Evolutionary conservation across 2,113 vertebrate genomes (phyloP).

Genomic region (Piaya cayana): DNA sequence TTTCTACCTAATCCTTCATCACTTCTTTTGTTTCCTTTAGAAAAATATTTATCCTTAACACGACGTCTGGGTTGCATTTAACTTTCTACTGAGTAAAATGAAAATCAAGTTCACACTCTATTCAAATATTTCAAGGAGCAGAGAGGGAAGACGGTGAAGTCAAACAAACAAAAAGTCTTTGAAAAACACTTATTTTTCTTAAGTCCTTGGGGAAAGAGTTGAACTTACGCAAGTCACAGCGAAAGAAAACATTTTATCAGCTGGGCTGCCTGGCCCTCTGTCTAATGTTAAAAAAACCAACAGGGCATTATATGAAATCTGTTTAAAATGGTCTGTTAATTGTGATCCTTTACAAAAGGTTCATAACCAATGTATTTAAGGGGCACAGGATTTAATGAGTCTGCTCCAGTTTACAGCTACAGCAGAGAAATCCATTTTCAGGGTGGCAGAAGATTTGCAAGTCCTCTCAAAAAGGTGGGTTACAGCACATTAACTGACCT

Average conservation of each 20-base stretch:
- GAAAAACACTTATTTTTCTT: not conserved
- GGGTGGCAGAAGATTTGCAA: not conserved
- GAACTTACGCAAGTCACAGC: not conserved
- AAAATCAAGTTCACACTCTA: slow-evolving; percentile 37
- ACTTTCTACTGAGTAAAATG: slow-evolving; percentile 8
- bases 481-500: not conserved
- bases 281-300: not conserved
- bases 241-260: slow-evolving; percentile 11
- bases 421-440: slow-evolving; percentile 15
- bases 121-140: not conserved
- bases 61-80: not conserved
- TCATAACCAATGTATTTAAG: slow-evolving; percentile 21
- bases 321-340: slow-evolving; percentile 49
- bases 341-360: slow-evolving; percentile 31
- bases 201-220: not conserved
- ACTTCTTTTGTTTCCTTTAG: slow-evolving; percentile 52
- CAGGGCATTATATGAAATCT: slow-evolving; percentile 24
- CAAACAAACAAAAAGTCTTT: not conserved
- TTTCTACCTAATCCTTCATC: slow-evolving; percentile 37
- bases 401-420: not conserved
- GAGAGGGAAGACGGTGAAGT: not conserved
- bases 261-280: not conserved
- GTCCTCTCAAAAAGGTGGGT: not conserved
- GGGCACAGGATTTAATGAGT: slow-evolving; percentile 4
- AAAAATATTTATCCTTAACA: slow-evolving; percentile 56